These are phyloP conservation scores for Aspidiotus destructor DNA, from an alignment of 2,888 invertebrate genomes.

Conservation along the genomic window DNA sequence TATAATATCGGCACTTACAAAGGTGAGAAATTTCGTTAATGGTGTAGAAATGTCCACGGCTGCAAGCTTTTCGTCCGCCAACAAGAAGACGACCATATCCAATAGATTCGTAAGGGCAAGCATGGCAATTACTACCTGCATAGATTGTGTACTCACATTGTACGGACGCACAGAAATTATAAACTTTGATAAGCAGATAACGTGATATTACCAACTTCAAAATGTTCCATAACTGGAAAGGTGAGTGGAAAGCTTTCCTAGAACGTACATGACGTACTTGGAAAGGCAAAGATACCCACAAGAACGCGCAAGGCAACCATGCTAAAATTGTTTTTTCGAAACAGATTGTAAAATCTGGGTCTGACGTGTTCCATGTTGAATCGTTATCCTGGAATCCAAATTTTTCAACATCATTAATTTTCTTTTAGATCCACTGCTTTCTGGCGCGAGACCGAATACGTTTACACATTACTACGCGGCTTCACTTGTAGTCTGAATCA, in stretches of 20 bases:
- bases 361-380: constrained; percentile 68
- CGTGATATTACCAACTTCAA: constrained; percentile 50
- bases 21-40: constrained; percentile 63
- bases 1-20: constrained; percentile 55
- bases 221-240: constrained; percentile 59
- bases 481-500: too few species aligned
- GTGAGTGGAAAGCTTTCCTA: constrained; percentile 67
- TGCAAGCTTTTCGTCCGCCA: constrained; percentile 17
- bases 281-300: constrained; percentile 66
- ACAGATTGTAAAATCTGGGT: constrained; percentile 80
- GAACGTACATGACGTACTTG: constrained; percentile 65
- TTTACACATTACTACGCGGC: too few species aligned
- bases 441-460: too few species aligned
- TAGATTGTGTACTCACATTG: background rate
- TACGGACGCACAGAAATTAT: too few species aligned
- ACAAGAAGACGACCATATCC: constrained; percentile 49
- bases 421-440: too few species aligned
- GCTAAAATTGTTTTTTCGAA: constrained; percentile 83
- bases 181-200: too few species aligned
- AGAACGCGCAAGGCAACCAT: constrained; percentile 78
- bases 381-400: constrained; percentile 55
- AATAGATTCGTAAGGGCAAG: constrained; percentile 57
- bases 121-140: constrained; percentile 47
- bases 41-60: constrained; percentile 69
- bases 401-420: too few species aligned